Evolutionary conservation across 2,888 invertebrate genomes (phyloP).

Genomic region (Diplolepis rosae): DNA sequence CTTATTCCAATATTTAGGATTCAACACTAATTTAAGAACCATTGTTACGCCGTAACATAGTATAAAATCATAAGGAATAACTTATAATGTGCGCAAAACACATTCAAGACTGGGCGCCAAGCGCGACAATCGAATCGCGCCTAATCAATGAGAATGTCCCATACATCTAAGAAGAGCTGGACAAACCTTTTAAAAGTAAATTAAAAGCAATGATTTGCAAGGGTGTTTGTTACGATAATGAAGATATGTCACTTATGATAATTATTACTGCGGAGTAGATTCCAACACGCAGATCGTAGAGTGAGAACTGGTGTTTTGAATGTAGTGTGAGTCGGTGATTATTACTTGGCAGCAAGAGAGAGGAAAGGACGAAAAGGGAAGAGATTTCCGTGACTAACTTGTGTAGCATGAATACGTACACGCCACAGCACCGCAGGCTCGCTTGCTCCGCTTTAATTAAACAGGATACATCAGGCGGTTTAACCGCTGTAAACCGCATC

Average conservation of each 20-base stretch:
- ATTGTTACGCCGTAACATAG: too few species aligned
- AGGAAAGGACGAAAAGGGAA: not conserved
- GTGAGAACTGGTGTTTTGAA: not conserved
- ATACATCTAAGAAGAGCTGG: too few species aligned
- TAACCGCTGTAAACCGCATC: conserved; percentile 51
- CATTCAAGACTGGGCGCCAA: too few species aligned
- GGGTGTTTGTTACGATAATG: conserved; percentile 3
- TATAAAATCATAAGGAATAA: too few species aligned
- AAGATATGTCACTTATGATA: conserved; percentile 28
- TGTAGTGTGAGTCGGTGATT: conserved; percentile 16
- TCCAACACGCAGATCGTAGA: not conserved
- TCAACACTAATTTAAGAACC: too few species aligned
- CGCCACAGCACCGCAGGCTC: conserved; percentile 16
- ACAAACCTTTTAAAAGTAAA: too few species aligned
- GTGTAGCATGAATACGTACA: conserved; percentile 27
- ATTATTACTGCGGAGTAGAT: conserved; percentile 6
- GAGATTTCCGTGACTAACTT: conserved; percentile 10
- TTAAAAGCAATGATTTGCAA: too few species aligned
- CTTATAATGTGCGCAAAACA: too few species aligned
- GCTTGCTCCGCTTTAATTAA: conserved; percentile 25
- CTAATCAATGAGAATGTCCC: too few species aligned
- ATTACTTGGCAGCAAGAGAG: conserved; percentile 17
- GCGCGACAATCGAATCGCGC: too few species aligned
- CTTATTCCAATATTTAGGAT: too few species aligned
- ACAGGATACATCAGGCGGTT: conserved; percentile 29